Evolutionary conservation across 1,140 invertebrate species (phyloP).

Genomic region (Pseudomyrmex sp.): DNA sequence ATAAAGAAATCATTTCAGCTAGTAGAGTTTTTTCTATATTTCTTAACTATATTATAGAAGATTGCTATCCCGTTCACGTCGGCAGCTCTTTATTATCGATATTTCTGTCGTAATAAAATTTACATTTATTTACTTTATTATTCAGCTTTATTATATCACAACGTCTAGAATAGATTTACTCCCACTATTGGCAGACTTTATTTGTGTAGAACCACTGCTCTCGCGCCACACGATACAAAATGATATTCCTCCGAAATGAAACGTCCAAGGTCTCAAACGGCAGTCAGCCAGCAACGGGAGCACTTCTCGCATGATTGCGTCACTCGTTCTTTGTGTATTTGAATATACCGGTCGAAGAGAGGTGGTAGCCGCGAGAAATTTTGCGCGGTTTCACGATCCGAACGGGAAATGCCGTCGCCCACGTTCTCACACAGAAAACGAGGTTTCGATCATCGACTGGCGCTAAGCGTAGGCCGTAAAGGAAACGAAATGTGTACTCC

Average conservation of each 20-base stretch:
- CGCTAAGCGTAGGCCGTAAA: conserved; percentile 14
- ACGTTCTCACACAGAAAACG: neutral
- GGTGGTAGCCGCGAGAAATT: neutral
- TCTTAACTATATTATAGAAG: too few relatives aligned
- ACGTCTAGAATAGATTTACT: too few relatives aligned
- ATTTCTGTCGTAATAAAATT: too few relatives aligned
- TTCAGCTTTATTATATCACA: too few relatives aligned
- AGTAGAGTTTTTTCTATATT: neutral
- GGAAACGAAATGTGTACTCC: conserved; percentile 12
- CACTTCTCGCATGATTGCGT: conserved; percentile 42
- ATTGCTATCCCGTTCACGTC: too few relatives aligned
- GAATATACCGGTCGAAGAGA: conserved; percentile 7
- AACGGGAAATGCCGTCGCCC: neutral
- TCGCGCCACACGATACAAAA: neutral
- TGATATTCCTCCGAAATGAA: conserved; percentile 27
- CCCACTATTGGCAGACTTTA: conserved; percentile 22
- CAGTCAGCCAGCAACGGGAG: conserved; percentile 18
- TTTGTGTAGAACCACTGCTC: neutral
- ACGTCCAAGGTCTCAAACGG: conserved; percentile 27
- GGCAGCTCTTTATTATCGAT: too few relatives aligned
- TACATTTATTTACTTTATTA: too few relatives aligned
- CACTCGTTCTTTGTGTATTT: conserved; percentile 28
- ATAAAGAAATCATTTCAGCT: too few relatives aligned
- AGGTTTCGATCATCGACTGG: neutral
- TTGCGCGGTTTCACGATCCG: neutral